Conservation (phyloP, 2,888 invertebrate genomes). For the Cataglyphis altisquamis region DNA sequence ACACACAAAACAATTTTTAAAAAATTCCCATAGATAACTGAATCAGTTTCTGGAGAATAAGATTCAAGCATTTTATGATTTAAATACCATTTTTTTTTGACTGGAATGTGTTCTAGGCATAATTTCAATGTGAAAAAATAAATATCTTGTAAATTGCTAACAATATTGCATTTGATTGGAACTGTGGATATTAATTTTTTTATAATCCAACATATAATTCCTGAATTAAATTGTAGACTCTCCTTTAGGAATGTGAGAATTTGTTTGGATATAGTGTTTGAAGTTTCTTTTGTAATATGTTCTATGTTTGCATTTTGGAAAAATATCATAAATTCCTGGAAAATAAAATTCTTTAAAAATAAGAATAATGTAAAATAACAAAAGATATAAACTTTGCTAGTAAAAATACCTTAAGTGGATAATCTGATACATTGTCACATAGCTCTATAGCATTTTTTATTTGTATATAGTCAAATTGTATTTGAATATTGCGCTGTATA, state of each 20-base stretch:
- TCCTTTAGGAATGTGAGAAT: constrained; percentile 86
- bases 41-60: not conserved
- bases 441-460: constrained; percentile 61
- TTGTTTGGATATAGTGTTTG: constrained; percentile 83
- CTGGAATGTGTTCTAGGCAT: constrained; percentile 53
- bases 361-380: not conserved
- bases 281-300: constrained; percentile 81
- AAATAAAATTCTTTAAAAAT: constrained; percentile 40
- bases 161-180: constrained; percentile 68
- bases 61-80: not conserved
- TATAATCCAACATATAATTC: constrained; percentile 78
- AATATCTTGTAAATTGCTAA: constrained; percentile 78
- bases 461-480: constrained; percentile 70
- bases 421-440: constrained; percentile 42
- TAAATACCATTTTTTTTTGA: not conserved
- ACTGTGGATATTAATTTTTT: constrained; percentile 77
- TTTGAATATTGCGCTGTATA: constrained; percentile 61
- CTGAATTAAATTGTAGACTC: constrained; percentile 87
- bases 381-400: not conserved
- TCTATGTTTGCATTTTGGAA: constrained; percentile 62
- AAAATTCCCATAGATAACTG: constrained; percentile 37
- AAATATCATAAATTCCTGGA: constrained; percentile 76
- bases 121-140: constrained; percentile 75
- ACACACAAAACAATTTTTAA: constrained; percentile 76
- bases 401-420: constrained; percentile 65